Conservation (phyloP, 92 coral and sea anemone genomes). For the Pocillopora meandrina region DNA sequence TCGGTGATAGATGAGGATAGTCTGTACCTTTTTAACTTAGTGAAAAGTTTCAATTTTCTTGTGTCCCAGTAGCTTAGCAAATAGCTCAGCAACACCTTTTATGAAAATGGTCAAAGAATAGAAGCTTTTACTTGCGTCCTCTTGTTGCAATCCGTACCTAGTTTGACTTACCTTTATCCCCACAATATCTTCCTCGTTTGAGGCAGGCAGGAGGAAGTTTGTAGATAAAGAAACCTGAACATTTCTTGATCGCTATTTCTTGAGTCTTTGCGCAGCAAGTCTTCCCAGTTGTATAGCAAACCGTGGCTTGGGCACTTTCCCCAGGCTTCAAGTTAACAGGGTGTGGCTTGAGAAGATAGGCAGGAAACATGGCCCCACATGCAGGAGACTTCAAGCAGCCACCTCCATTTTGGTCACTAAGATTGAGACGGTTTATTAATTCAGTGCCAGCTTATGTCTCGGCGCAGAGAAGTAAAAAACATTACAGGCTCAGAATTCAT, state of each 20-base stretch:
- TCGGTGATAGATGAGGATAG: too few species aligned
- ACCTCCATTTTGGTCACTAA: slow-evolving; percentile 12
- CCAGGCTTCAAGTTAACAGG: slow-evolving; percentile 13
- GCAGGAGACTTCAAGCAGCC: slow-evolving; percentile 23
- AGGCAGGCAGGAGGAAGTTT: slow-evolving; percentile 10
- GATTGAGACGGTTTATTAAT: not conserved
- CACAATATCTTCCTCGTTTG: slow-evolving; percentile 30
- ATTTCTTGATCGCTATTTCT: slow-evolving; percentile 21
- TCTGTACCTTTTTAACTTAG: too few species aligned
- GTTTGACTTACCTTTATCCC: slow-evolving; percentile 7
- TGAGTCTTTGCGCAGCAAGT: slow-evolving; percentile 29
- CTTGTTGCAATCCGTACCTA: too few species aligned
- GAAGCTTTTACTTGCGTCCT: too few species aligned
- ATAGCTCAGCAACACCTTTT: too few species aligned
- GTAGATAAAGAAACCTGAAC: slow-evolving; percentile 23
- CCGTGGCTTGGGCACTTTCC: not conserved
- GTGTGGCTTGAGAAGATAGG: slow-evolving; percentile 24
- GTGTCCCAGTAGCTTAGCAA: too few species aligned
- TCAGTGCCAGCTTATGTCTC: not conserved
- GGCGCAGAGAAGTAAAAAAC: not conserved
- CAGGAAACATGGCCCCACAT: slow-evolving; percentile 37
- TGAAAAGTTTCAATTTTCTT: too few species aligned
- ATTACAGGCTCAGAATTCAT: not conserved
- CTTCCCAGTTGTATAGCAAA: slow-evolving; percentile 19
- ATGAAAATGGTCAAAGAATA: too few species aligned